Base-by-base conservation (phyloP, 2,888 invertebrate genomes). In the Drosophila limbata region DNA sequence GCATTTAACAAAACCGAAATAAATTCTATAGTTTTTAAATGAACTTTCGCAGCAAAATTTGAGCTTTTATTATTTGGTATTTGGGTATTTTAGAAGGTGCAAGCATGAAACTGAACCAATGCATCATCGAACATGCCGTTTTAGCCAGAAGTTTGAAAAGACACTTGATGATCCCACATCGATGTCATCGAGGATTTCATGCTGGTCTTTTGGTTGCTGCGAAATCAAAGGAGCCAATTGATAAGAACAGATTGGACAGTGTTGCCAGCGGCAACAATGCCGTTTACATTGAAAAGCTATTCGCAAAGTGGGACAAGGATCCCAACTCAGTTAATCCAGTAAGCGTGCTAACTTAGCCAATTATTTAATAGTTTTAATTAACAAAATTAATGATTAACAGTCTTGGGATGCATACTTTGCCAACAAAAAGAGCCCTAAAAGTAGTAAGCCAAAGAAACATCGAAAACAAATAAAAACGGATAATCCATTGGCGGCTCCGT, bases 191-290 rank as follows among this genome's bases (percentile, higher is more conserved):
- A 1, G 11, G 56, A 4, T 8, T 76, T 3, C 44, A 11, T 13
- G 8, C 6, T 19, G 37, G 37, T 21, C 25, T 5, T 11, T 31
- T 15, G 10, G 21, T 8, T n/a, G 44, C 44, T 11, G 21, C 33
- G 3, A 56, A 57, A 35, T 19, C 56, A 10, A 33, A 11, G 8
- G 45, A 35, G 15, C 44, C 37, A 10, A n/a, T 19, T 9, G 33
- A 44, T 4, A 44, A n/a, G n/a, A 10, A 47, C 13, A 13, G 11
- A 21, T 9, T 8, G 17, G 90, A 85, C 1, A 73, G 73, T 19
- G 37, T 88, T 25, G 81, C 70, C 4, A 80, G 59, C 17, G 90
- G 85, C 17, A 69, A 53, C 39, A 88, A 76, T 57, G 90, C 90
- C 1, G 39, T 37, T 11, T 86, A 86, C 25, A 73, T 86, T 0